Conservation (phyloP, 2,113 vertebrate genomes). For the Saguinus imperator region DNA sequence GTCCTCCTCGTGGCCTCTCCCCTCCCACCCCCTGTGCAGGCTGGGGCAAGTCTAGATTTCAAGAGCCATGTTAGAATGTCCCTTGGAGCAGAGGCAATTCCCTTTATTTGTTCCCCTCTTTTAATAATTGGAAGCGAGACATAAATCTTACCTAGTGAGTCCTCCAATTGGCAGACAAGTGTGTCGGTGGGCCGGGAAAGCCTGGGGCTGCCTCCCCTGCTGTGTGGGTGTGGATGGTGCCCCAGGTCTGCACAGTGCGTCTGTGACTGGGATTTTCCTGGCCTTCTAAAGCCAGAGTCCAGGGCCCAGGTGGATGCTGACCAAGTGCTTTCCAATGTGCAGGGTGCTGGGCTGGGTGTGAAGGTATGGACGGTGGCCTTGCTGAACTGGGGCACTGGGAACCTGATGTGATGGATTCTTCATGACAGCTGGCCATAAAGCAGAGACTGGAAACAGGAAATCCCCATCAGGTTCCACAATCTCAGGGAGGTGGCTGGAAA, state of each 20-base stretch:
- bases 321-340: background rate
- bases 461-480: background rate
- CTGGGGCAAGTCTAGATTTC: background rate
- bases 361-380: background rate
- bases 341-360: too few species aligned
- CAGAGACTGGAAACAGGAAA: slow-evolving; percentile 59
- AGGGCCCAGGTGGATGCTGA: background rate
- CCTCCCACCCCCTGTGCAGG: background rate
- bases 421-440: background rate
- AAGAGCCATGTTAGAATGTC: background rate
- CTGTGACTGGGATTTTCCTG: background rate
- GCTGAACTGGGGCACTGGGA: background rate
- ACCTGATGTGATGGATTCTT: background rate
- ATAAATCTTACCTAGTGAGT: background rate
- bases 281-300: background rate
- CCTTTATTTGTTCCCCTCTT: background rate
- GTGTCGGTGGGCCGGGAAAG: background rate
- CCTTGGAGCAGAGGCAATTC: background rate
- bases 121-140: background rate
- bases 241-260: background rate
- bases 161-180: background rate
- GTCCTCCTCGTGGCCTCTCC: background rate
- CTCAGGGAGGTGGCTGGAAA: background rate
- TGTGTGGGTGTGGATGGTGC: too few species aligned
- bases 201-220: background rate